Evolutionary conservation across 2,888 invertebrate genomes (phyloP).

Genomic region (Rotaria sp.): DNA sequence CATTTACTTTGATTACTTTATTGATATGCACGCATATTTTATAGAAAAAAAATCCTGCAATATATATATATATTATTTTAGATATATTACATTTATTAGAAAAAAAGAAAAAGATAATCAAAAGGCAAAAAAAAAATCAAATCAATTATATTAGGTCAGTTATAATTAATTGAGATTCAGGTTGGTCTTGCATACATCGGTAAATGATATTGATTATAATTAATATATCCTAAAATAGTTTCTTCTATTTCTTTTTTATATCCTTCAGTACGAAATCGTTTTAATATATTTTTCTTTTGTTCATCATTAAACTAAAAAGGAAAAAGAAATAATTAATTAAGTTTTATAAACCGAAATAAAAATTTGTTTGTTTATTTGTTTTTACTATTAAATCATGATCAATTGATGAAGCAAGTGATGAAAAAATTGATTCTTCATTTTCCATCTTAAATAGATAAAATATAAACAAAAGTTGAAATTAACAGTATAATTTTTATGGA

Average conservation of each 20-base stretch:
- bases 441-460: constrained; percentile 4
- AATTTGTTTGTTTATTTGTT: no score
- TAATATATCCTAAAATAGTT: constrained; percentile 52
- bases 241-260: constrained; percentile 52
- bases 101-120: background rate
- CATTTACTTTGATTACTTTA: background rate
- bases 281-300: constrained; percentile 46
- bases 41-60: background rate
- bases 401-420: constrained; percentile 45
- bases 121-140: background rate
- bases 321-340: constrained; percentile 40
- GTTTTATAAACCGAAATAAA: no score
- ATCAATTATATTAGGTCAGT: background rate
- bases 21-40: background rate
- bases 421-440: constrained; percentile 40
- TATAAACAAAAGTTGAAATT: background rate
- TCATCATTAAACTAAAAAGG: constrained; percentile 44
- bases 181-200: constrained; percentile 56
- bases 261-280: constrained; percentile 47
- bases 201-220: constrained; percentile 55
- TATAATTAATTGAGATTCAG: constrained; percentile 47
- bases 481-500: background rate
- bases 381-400: constrained; percentile 52
- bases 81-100: background rate
- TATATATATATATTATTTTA: background rate